Conservation (phyloP, 1,140 invertebrate species). For the Drosophila mojavensis region DNA sequence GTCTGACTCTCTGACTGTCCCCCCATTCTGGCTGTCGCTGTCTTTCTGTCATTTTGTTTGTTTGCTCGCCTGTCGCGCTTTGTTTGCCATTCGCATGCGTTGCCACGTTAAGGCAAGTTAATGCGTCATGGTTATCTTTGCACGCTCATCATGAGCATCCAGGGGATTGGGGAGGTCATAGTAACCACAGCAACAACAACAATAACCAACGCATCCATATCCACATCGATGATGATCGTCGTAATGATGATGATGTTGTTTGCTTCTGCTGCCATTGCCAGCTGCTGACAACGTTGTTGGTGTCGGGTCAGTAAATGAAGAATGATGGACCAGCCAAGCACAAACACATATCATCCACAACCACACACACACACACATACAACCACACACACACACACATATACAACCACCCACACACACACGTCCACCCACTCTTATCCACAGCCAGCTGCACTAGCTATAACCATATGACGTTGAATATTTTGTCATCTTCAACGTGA, state of each 20-base stretch:
- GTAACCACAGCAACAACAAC: conserved; percentile 4
- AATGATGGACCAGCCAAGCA: conserved; percentile 66
- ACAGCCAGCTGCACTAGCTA: conserved; percentile 35
- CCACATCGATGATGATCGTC: conserved; percentile 61
- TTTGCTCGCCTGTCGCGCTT: conserved; percentile 73
- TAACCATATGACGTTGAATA: conserved; percentile 39
- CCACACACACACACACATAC: conserved; percentile 13
- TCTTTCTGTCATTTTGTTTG: conserved; percentile 57
- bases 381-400: conserved; percentile 9
- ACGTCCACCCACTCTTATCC: conserved; percentile 5
- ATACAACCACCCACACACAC: background rate
- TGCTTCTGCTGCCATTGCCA: conserved; percentile 49
- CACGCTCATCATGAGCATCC: conserved; percentile 49
- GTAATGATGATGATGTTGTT: conserved; percentile 39
- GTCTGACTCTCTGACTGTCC: background rate
- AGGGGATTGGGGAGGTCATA: background rate
- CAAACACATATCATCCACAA: conserved; percentile 22
- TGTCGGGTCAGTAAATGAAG: conserved; percentile 80
- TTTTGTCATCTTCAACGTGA: conserved; percentile 75
- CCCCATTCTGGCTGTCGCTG: conserved; percentile 10
- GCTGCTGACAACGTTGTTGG: conserved; percentile 70
- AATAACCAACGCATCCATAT: conserved; percentile 28
- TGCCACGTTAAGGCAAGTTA: conserved; percentile 61
- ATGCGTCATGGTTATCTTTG: conserved; percentile 67
- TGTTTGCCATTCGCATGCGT: conserved; percentile 75